Evolutionary conservation across 2,888 invertebrate species (phyloP).

Genomic region (Orthonevra nobilis): DNA sequence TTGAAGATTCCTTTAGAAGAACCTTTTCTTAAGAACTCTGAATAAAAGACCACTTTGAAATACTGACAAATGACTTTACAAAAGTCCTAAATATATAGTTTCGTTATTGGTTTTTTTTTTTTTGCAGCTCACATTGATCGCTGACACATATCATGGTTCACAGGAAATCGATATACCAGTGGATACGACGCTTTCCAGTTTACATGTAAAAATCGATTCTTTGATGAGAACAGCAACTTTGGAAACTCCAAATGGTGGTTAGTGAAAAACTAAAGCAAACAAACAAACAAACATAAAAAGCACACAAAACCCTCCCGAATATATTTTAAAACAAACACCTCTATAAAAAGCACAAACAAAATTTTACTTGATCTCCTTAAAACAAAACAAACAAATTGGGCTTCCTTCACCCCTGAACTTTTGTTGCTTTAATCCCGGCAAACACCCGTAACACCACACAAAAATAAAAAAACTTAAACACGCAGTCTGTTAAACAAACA

Average conservation of each 20-base stretch:
- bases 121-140: slow-evolving; percentile 76
- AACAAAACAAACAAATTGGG: slow-evolving; percentile 23
- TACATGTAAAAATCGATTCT: slow-evolving; percentile 79
- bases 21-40: too few relatives aligned
- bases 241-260: slow-evolving; percentile 80
- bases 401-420: slow-evolving; percentile 11
- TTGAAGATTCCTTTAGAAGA: too few relatives aligned
- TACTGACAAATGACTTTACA: too few relatives aligned
- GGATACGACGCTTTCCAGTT: slow-evolving; percentile 78
- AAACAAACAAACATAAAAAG: neutral
- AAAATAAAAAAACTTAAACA: slow-evolving; percentile 13
- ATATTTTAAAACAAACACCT: slow-evolving; percentile 9
- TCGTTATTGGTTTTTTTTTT: neutral
- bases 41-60: too few relatives aligned
- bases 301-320: slow-evolving; percentile 4
- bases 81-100: too few relatives aligned
- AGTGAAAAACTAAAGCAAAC: slow-evolving; percentile 73
- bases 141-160: slow-evolving; percentile 76
- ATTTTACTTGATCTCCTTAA: slow-evolving; percentile 52
- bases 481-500: slow-evolving; percentile 56
- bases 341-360: slow-evolving; percentile 34
- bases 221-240: slow-evolving; percentile 77
- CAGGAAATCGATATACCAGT: slow-evolving; percentile 78
- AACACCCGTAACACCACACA: slow-evolving; percentile 10
- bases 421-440: slow-evolving; percentile 33